Evolutionary conservation across 2,113 vertebrate species (phyloP).

Genomic region (Myotis brandtii): DNA sequence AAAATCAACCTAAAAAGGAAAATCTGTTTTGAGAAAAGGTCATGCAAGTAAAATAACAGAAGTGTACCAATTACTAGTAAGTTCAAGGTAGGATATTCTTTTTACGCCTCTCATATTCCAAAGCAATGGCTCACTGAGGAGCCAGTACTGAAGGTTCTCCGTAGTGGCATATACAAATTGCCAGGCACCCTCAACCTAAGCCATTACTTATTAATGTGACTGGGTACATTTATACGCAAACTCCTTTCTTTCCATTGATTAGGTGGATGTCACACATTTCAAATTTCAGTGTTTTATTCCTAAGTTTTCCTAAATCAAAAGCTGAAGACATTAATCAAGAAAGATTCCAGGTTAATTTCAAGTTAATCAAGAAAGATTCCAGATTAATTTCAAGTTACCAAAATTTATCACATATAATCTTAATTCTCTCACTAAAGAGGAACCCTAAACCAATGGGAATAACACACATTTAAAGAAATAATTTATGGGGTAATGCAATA

Average conservation of each 20-base stretch:
- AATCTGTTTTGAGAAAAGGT: neutral
- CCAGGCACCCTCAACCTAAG: neutral
- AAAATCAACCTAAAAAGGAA: neutral
- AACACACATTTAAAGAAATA: constrained; percentile 41
- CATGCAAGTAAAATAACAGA: constrained; percentile 7
- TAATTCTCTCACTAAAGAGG: neutral
- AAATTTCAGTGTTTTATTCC: neutral
- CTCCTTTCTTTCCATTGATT: constrained; percentile 9
- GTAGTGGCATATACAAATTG: neutral
- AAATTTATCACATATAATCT: constrained; percentile 6
- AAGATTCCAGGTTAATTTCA: neutral
- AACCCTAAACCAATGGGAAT: neutral
- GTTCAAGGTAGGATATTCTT: constrained; percentile 25
- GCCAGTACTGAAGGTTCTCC: neutral
- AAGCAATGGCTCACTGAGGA: constrained; percentile 20
- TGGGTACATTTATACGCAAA: neutral
- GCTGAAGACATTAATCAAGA: neutral
- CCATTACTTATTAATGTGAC: neutral
- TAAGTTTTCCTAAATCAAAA: constrained; percentile 52
- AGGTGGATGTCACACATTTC: neutral
- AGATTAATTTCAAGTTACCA: neutral
- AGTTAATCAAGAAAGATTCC: neutral
- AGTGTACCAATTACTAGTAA: neutral
- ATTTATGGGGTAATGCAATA: constrained; percentile 15
- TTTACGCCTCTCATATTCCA: neutral